A percentile compares a stretch with the other conserved stretches of the same genome.
phyloP scores from a whole-genome alignment of 2,888 invertebrate genomes.

The Tetranychus piercei region DNA sequence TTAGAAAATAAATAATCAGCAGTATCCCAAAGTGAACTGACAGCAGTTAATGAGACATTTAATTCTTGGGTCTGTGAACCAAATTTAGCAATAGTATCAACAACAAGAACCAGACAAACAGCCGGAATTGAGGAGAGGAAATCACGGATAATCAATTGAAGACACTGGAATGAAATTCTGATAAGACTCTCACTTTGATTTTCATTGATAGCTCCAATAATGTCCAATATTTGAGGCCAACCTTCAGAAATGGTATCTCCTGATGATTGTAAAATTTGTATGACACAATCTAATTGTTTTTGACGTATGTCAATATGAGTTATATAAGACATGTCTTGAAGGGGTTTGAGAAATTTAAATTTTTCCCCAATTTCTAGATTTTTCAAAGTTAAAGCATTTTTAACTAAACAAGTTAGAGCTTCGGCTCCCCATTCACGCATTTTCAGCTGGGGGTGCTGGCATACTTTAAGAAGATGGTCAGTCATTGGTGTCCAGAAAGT shows the following conservation, averaged over 20 bases:
- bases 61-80: constrained; percentile 87
- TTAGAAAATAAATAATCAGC: constrained; percentile 94
- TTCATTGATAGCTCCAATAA: constrained; percentile 82
- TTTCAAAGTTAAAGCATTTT: constrained; percentile 12
- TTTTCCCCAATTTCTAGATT: constrained; percentile 2
- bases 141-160: constrained; percentile 84
- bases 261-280: constrained; percentile 74
- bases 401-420: constrained; percentile 68
- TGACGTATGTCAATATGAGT: constrained; percentile 83
- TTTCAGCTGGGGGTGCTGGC: constrained; percentile 78
- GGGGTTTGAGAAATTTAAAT: constrained; percentile 62
- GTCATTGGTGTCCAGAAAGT: constrained; percentile 87
- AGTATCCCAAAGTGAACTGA: constrained; percentile 96
- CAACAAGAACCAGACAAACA: constrained; percentile 68
- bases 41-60: constrained; percentile 88
- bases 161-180: constrained; percentile 81
- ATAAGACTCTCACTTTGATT: constrained; percentile 81
- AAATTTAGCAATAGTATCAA: constrained; percentile 83
- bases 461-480: constrained; percentile 76
- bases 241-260: constrained; percentile 81
- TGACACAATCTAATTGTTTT: constrained; percentile 78
- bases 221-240: constrained; percentile 82
- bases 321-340: constrained; percentile 74
- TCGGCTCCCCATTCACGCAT: constrained; percentile 97
- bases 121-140: constrained; percentile 79